A percentile compares a stretch with the other conserved stretches of the same genome.
phyloP scores from a whole-genome alignment of 1,140 invertebrate species.

The Neodiprion fabricii region DNA sequence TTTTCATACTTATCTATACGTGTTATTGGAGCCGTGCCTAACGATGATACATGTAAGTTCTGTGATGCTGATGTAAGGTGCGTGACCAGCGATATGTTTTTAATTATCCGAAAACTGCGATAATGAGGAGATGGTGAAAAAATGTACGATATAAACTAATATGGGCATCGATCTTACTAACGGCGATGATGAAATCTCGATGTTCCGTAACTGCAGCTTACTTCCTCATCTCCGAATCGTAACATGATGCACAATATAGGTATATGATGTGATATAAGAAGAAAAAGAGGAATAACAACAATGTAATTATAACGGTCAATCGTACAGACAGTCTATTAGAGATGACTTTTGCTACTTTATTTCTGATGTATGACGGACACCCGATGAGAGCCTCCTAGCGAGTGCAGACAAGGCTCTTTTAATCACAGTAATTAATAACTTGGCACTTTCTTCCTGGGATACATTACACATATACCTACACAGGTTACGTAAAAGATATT shows the following conservation, averaged over 20 bases:
- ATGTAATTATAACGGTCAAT: conserved; percentile 2
- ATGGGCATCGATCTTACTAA: no score
- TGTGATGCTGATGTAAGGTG: no score
- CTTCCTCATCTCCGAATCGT: background rate
- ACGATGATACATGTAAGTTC: no score
- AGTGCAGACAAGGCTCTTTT: background rate
- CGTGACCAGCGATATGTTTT: no score
- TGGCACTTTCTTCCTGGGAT: background rate
- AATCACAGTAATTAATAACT: conserved; percentile 6
- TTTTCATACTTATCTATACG: no score
- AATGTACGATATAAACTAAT: no score
- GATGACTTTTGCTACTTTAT: background rate
- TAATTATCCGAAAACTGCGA: no score
- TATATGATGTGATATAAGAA: background rate
- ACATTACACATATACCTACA: no score
- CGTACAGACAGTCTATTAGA: background rate
- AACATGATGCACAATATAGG: background rate
- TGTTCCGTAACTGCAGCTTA: no score
- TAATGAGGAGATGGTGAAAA: no score
- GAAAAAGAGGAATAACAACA: background rate
- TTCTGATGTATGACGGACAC: background rate
- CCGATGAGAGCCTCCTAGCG: conserved; percentile 1
- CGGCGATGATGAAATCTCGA: no score
- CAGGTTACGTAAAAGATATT: background rate
- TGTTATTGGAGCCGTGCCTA: no score